These are phyloP conservation scores for Muscicapa comitata DNA, from an alignment of 2,797 vertebrate genomes.

Conservation along the genomic window DNA sequence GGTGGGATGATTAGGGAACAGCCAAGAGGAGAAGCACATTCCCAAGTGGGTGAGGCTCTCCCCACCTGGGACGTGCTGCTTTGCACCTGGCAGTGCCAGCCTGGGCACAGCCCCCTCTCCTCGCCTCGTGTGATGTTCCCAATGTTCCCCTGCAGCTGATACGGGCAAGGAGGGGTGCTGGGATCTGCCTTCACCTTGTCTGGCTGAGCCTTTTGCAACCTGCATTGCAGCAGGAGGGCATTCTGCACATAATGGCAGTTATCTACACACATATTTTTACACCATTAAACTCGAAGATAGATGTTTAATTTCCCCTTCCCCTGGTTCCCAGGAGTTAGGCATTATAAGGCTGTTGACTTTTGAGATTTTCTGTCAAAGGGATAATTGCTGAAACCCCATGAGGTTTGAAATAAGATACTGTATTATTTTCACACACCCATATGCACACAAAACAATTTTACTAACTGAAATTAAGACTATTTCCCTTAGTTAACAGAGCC, in stretches of 20 bases:
- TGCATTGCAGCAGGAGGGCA: not conserved
- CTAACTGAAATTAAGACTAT: conserved; percentile 4
- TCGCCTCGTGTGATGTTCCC: not conserved
- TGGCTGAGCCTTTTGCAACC: not conserved
- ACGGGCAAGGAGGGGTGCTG: not conserved
- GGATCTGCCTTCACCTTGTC: not conserved
- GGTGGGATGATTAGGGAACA: not conserved
- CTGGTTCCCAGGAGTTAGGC: conserved; percentile 3
- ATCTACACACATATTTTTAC: not conserved
- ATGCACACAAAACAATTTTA: not conserved
- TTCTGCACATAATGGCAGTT: not conserved
- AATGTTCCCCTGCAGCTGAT: not conserved
- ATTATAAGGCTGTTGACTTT: not conserved
- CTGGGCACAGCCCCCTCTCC: not conserved
- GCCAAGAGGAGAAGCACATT: not conserved
- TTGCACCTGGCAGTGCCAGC: not conserved
- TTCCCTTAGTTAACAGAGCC: not conserved
- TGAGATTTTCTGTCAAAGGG: conserved; percentile 10
- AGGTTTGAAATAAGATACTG: conserved; percentile 43
- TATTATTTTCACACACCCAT: conserved; percentile 53
- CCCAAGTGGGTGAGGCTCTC: not conserved
- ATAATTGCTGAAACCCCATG: conserved; percentile 29
- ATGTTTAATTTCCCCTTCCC: not conserved
- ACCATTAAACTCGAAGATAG: not conserved
- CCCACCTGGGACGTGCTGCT: conserved; percentile 29